Percentiles rank a stretch among this genome's conserved stretches.
Evolutionary conservation across 1,140 invertebrate species (phyloP).

Genomic region (Hypsibius dujardini): DNA sequence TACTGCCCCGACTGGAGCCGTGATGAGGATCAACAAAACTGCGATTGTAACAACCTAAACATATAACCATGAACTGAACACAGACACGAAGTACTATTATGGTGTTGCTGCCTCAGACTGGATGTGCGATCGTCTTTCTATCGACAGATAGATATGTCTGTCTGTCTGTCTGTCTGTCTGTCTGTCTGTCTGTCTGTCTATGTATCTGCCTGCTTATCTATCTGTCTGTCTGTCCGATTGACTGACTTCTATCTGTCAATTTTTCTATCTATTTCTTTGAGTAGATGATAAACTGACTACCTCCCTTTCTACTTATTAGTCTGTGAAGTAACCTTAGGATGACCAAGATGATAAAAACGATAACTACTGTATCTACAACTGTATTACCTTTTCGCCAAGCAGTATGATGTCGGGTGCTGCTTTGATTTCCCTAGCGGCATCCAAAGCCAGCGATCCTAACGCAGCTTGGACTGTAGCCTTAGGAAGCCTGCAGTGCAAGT

Average conservation of each 20-base stretch:
- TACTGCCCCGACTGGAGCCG: background rate
- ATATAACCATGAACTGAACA: background rate
- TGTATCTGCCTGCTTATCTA: no score
- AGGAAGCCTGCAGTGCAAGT: background rate
- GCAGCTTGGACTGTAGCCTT: slow-evolving; percentile 3
- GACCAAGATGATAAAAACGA: background rate
- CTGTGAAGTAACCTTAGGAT: background rate
- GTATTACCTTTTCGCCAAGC: slow-evolving; percentile 7
- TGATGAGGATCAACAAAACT: slow-evolving; percentile 7
- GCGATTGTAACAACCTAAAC: slow-evolving; percentile 10
- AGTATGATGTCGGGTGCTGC: background rate
- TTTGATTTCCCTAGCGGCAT: background rate
- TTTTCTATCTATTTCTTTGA: no score
- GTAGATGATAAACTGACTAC: no score
- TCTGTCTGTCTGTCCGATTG: no score
- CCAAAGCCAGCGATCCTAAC: slow-evolving; percentile 2
- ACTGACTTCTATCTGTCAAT: no score
- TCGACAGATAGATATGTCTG: no score
- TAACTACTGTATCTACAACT: no score
- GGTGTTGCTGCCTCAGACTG: no score
- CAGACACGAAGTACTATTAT: background rate
- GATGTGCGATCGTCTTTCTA: no score
- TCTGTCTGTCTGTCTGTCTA: no score
- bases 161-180: no score
- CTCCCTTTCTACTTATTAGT: no score